Evolutionary conservation across 2,113 vertebrate species (phyloP).

Genomic region (Cryptomyrus ogoouensis): DNA sequence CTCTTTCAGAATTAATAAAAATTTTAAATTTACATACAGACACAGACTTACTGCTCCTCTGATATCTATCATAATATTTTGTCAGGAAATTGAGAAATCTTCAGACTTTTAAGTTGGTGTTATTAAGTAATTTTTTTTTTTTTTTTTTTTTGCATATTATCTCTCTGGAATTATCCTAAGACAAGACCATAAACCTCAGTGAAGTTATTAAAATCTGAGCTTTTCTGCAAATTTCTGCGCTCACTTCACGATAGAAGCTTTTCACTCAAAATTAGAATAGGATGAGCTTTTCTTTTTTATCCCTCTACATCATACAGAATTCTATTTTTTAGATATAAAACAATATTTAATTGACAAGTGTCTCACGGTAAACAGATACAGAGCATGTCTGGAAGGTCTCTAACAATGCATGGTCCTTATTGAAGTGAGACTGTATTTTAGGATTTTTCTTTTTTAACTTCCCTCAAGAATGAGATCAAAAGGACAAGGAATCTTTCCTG

Average conservation of each 20-base stretch:
- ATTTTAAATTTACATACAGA: background rate
- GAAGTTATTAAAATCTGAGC: conserved; percentile 1
- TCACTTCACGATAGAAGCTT: background rate
- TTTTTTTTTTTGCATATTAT: background rate
- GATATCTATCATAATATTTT: background rate
- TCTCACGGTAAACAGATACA: background rate
- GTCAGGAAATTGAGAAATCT: background rate
- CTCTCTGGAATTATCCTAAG: background rate
- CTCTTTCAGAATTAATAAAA: background rate
- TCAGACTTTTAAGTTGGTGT: background rate
- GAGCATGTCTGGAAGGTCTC: background rate
- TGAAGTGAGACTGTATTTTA: background rate
- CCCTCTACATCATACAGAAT: background rate
- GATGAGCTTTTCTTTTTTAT: background rate
- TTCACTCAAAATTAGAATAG: background rate
- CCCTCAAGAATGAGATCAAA: background rate
- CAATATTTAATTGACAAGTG: background rate
- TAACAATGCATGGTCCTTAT: background rate
- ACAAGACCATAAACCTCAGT: conserved; percentile 2
- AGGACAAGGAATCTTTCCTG: background rate
- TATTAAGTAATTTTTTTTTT: background rate
- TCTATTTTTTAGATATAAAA: background rate
- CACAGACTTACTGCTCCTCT: background rate
- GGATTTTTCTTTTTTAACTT: background rate
- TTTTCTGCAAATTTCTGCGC: background rate